Conservation (phyloP, 2,888 invertebrate genomes). For the Volucella inanis region DNA sequence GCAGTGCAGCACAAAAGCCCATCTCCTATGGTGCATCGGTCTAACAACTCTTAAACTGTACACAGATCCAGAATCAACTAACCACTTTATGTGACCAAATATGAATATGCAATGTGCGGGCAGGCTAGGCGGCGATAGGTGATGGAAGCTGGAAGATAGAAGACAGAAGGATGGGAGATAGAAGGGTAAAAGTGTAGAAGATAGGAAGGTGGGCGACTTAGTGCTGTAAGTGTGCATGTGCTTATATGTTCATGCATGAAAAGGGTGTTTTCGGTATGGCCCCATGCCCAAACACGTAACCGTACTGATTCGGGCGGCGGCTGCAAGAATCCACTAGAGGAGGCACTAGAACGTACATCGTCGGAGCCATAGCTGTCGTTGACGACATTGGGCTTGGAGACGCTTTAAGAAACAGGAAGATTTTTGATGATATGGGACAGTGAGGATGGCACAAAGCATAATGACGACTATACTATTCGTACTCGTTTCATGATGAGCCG, state of each 20-base stretch:
- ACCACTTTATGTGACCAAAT: slow-evolving; percentile 77
- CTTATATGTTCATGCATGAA: slow-evolving; percentile 39
- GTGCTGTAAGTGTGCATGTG: slow-evolving; percentile 18
- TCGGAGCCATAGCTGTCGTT: slow-evolving; percentile 47
- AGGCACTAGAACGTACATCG: slow-evolving; percentile 74
- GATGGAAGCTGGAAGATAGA: no score
- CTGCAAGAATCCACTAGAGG: slow-evolving; percentile 64
- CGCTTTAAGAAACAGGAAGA: slow-evolving; percentile 39
- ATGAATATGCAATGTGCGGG: slow-evolving; percentile 70
- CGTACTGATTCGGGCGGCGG: slow-evolving; percentile 35
- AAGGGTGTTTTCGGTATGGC: slow-evolving; percentile 56
- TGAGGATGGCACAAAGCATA: slow-evolving; percentile 66
- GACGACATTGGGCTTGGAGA: slow-evolving; percentile 33
- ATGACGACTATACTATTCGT: slow-evolving; percentile 54
- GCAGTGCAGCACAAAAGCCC: slow-evolving; percentile 73
- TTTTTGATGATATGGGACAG: slow-evolving; percentile 74
- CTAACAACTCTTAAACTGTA: slow-evolving; percentile 75
- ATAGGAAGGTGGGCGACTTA: no score
- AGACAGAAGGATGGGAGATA: no score
- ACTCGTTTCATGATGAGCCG: slow-evolving; percentile 18
- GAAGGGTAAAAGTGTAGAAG: no score
- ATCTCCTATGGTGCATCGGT: slow-evolving; percentile 73
- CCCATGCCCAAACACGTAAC: not conserved
- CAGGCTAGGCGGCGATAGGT: slow-evolving; percentile 6
- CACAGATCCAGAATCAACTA: slow-evolving; percentile 76